Conservation (phyloP, 2,888 invertebrate genomes). For the Celastrina argiolus region DNA sequence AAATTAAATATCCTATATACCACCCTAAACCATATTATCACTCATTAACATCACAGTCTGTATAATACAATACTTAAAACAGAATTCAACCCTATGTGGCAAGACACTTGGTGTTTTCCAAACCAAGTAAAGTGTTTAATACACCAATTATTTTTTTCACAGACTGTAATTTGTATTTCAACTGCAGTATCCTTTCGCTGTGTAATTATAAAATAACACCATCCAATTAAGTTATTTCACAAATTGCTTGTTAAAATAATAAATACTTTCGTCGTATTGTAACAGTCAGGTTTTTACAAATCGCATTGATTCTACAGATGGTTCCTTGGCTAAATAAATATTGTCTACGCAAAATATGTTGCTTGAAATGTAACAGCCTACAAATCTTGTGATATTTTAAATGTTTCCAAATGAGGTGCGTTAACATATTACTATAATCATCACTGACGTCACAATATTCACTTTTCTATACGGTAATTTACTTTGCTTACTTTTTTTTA, state of each 20-base stretch:
- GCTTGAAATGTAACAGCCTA: too few relatives aligned
- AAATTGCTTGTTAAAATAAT: conserved; percentile 2
- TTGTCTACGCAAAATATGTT: background rate
- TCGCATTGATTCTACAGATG: background rate
- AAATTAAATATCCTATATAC: too few relatives aligned
- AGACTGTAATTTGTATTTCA: background rate
- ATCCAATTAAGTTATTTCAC: background rate
- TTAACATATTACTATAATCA: too few relatives aligned
- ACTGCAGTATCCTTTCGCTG: background rate
- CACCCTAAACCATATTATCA: too few relatives aligned
- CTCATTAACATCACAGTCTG: too few relatives aligned
- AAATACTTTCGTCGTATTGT: background rate
- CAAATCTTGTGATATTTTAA: too few relatives aligned
- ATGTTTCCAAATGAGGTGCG: too few relatives aligned
- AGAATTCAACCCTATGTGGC: background rate
- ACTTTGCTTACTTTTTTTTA: too few relatives aligned
- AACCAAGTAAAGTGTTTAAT: background rate
- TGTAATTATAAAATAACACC: background rate
- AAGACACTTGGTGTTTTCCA: background rate
- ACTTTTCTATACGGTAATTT: too few relatives aligned
- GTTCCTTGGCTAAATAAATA: background rate
- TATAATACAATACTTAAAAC: too few relatives aligned
- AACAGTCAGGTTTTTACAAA: background rate
- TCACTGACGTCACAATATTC: too few relatives aligned
- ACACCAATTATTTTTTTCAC: background rate